These are phyloP conservation scores for Eulacestoma nigropectus DNA, from an alignment of 2,113 vertebrate genomes.

Conservation along the genomic window DNA sequence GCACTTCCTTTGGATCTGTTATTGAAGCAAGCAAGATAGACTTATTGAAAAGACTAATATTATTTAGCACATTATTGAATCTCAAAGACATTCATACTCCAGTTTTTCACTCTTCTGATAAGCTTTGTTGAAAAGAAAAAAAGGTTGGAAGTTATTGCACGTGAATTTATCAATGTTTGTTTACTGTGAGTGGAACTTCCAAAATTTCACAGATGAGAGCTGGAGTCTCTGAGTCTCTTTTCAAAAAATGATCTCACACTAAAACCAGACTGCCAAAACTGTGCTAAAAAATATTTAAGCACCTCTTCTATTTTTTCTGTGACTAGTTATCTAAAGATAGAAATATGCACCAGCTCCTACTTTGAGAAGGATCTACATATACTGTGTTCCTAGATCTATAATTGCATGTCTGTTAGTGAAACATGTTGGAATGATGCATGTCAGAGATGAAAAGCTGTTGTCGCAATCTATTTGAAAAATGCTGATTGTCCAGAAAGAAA, in stretches of 20 bases:
- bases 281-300: not conserved
- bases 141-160: not conserved
- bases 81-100: conserved; percentile 25
- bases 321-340: not conserved
- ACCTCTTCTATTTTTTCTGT: not conserved
- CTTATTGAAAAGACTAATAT: conserved; percentile 46
- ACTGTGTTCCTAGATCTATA: not conserved
- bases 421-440: not conserved
- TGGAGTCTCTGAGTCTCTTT: not conserved
- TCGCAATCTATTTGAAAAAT: not conserved
- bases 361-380: not conserved
- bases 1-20: conserved; percentile 37
- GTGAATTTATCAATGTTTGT: not conserved
- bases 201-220: not conserved
- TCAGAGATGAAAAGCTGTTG: not conserved
- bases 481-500: not conserved
- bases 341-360: not conserved
- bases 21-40: conserved; percentile 33
- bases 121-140: conserved; percentile 11
- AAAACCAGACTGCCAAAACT: not conserved
- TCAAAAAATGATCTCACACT: not conserved
- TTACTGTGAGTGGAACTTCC: not conserved
- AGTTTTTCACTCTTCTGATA: conserved; percentile 31
- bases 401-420: not conserved
- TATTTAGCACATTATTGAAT: conserved; percentile 46